Conservation (phyloP, 2,888 invertebrate genomes). For the Folsomia candida region DNA sequence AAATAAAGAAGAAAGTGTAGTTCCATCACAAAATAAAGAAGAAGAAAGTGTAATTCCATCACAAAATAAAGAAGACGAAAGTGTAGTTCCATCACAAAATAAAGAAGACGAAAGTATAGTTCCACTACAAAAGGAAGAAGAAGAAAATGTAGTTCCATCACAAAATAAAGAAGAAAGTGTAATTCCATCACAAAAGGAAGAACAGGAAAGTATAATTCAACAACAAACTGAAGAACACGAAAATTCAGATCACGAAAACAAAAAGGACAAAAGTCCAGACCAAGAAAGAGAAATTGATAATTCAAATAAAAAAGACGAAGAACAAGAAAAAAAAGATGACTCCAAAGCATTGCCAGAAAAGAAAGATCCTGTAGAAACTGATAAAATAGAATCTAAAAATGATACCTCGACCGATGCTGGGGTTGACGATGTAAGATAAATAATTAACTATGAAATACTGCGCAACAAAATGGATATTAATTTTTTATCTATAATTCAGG, state of each 20-base stretch:
- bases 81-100: no score
- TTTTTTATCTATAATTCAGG: conserved; percentile 26
- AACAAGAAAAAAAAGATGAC: neutral
- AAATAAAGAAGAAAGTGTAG: conserved; percentile 9
- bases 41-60: no score
- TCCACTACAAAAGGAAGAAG: no score
- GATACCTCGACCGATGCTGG: neutral
- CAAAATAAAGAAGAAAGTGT: neutral
- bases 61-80: no score
- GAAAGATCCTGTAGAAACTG: neutral
- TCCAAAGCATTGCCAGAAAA: neutral
- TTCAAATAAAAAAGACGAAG: neutral
- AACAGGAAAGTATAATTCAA: neutral
- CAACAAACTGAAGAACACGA: neutral
- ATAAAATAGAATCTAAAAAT: neutral
- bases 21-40: no score
- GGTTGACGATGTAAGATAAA: no score
- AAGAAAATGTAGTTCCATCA: neutral
- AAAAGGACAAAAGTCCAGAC: conserved; percentile 7
- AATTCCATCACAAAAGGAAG: neutral
- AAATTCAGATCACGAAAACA: neutral
- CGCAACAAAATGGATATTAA: neutral
- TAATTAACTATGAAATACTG: no score
- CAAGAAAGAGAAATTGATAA: neutral
- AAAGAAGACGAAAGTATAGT: conserved; percentile 10